A percentile compares a stretch with the other conserved stretches of the same genome.
Conservation (phyloP, 2,888 invertebrate genomes). For the Fissipunctia ypsillon region DNA sequence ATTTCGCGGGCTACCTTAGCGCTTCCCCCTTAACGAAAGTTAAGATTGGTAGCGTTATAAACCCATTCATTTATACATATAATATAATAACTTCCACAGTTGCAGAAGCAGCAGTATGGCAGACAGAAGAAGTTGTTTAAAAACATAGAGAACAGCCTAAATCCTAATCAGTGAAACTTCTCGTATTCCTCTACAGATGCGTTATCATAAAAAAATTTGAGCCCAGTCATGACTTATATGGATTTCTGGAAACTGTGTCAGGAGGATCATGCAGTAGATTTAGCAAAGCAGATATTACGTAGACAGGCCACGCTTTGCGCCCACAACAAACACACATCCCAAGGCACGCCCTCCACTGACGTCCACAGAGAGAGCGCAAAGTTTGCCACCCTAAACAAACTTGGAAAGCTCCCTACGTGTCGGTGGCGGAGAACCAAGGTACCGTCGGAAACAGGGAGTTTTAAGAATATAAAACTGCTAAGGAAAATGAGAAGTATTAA, state of each 20-base stretch:
- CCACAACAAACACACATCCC: slow-evolving; percentile 31
- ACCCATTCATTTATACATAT: background rate
- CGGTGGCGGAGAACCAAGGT: slow-evolving; percentile 13
- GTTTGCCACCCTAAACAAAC: slow-evolving; percentile 51
- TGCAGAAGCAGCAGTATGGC: background rate
- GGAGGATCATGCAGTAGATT: slow-evolving; percentile 10
- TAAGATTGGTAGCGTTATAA: background rate
- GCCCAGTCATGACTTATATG: slow-evolving; percentile 8
- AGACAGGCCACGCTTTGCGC: slow-evolving; percentile 20
- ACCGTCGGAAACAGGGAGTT: background rate
- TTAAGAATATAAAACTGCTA: background rate
- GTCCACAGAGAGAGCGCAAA: slow-evolving; percentile 37
- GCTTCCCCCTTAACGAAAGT: too few species aligned
- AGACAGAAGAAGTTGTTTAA: background rate
- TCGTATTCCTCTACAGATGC: background rate
- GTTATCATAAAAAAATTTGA: slow-evolving; percentile 20
- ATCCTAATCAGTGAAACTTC: background rate
- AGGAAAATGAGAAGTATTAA: background rate
- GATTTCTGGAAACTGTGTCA: slow-evolving; percentile 29
- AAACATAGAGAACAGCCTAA: background rate
- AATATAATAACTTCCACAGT: background rate
- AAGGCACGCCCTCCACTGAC: slow-evolving; percentile 25
- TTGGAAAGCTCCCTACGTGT: slow-evolving; percentile 16
- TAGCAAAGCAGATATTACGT: background rate
- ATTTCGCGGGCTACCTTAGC: too few species aligned